A percentile compares a stretch with the other conserved stretches of the same genome.
These are phyloP conservation scores for Trissolcus japonicus DNA, from an alignment of 2,888 invertebrate species.

Conservation along the genomic window DNA sequence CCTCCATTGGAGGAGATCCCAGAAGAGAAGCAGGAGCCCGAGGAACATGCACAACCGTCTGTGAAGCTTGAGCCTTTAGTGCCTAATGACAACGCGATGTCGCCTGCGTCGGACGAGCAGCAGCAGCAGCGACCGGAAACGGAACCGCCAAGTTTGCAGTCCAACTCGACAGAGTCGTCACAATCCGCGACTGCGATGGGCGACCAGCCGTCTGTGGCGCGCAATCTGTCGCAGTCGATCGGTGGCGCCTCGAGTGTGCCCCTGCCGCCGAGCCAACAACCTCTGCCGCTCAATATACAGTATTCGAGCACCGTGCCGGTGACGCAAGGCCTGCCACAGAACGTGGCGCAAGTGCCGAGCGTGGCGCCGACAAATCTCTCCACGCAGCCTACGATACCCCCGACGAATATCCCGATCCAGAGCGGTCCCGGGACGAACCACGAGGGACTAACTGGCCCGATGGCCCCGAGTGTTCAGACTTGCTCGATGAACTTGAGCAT, in stretches of 20 bases:
- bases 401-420: slow-evolving; percentile 44
- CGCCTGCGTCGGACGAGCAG: slow-evolving; percentile 56
- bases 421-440: slow-evolving; percentile 58
- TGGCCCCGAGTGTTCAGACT: slow-evolving; percentile 62
- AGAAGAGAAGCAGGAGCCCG: slow-evolving; percentile 67
- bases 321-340: slow-evolving; percentile 72
- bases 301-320: slow-evolving; percentile 67
- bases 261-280: slow-evolving; percentile 64
- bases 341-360: slow-evolving; percentile 64
- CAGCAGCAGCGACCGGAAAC: slow-evolving; percentile 42
- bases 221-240: slow-evolving; percentile 71
- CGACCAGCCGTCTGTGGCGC: slow-evolving; percentile 65
- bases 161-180: slow-evolving; percentile 59
- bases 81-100: slow-evolving; percentile 56
- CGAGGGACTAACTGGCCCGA: slow-evolving; percentile 60
- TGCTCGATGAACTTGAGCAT: slow-evolving; percentile 72
- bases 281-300: slow-evolving; percentile 71
- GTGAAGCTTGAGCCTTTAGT: slow-evolving; percentile 65
- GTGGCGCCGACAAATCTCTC: slow-evolving; percentile 30
- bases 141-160: slow-evolving; percentile 66
- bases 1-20: slow-evolving; percentile 66
- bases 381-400: slow-evolving; percentile 61
- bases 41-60: slow-evolving; percentile 63
- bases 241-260: slow-evolving; percentile 54
- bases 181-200: slow-evolving; percentile 51